Evolutionary conservation across 2,888 invertebrate species (phyloP), one percentile per base, ranked within the genome.

Genomic region (Eretmocerus hayati): DNA sequence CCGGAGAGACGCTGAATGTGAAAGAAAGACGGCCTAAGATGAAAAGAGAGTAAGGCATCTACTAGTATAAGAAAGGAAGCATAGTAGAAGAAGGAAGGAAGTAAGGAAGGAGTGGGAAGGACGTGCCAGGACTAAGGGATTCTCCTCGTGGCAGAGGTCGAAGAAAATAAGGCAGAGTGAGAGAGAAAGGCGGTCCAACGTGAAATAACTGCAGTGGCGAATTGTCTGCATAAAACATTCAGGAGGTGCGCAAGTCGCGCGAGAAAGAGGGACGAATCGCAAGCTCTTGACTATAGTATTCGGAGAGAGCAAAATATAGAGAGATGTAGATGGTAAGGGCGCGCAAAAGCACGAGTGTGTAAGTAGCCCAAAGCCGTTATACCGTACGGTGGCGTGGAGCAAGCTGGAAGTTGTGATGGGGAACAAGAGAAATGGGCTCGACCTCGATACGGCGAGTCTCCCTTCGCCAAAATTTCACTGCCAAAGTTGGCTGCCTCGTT

Each of bases 181-280:
- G 4, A 36, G 36, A 18, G 18, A 36, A 18, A 32, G 3, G 13
- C 15, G 21, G 13, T 38, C 58, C 56, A 58, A 59, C 62, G 60
- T 62, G 62, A 67, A 66, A 65, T 67, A 67, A 66, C 66, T 66
- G 65, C 67, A 64, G 58, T 59, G 57, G 63, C 61, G 66, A 68
- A 68, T 68, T 67, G 66, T 68, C 65, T 62, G 62, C 59, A 66
- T 68, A 64, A 68, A 69, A 66, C 65, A 67, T 69, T 67, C 69
- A 68, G 26, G 58, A 58, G 60, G 57, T 59, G 56, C 60, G 57
- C 58, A 52, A 58, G 55, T 55, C 18, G 31, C 20, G 35, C 23
- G 37, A 37, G 35, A 15, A 36, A 21, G 20, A n/a, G 38, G 11
- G 26, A 26, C 26, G 11, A n/a, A n/a, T n/a, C n/a, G n/a, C n/a